Base-by-base conservation (phyloP, 2,113 vertebrate genomes). In the Gallinago paraguaiae region DNA sequence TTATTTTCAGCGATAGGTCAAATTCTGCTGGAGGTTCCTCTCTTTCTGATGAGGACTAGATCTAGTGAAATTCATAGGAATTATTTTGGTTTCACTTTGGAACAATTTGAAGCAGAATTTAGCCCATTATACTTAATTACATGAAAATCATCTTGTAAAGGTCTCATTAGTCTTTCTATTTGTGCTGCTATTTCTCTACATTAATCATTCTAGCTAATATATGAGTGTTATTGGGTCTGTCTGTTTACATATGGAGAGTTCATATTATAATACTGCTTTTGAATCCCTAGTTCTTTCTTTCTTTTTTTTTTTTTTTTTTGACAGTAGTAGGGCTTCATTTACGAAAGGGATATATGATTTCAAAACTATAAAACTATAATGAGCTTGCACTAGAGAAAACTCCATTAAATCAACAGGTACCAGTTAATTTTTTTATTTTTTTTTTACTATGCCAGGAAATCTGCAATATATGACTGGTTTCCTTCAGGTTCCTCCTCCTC, bases 121-220 rank as follows among this genome's bases (percentile, higher is more conserved):
- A 85, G 83, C 54, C 65, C 64, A n/a, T 59, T 94, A 57, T 17
- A 70, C n/a, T 78, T 95, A 82, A 92, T 74, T 91, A 75, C 39
- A 22, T 68, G 48, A 90, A 90, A 96, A 93, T 83, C 2, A 53
- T 76, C 51, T 56, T 78, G 19, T 68, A 81, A 77, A 93, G 46
- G 50, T 96, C 80, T 93, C 80, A 91, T 96, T 96, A 87, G 80
- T 69, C 51, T 92, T 93, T 89, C 54, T 71, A 14, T 90, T 86
- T 91, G 46, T 91, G 46, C 37, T 46, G 23, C 43, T 92, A 11
- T 28, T 79, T 87, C 89, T 77, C 54, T 69, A 28, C 59, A 18
- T 90, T 75, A 71, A 75, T 94, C 30, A 53, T 82, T 88, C 7
- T 6, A 78, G 64, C 17, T 90, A 76, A n/a, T 83, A n/a, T 28